Evolutionary conservation across 2,888 invertebrate species (phyloP).

Genomic region (Eristalis pertinax): DNA sequence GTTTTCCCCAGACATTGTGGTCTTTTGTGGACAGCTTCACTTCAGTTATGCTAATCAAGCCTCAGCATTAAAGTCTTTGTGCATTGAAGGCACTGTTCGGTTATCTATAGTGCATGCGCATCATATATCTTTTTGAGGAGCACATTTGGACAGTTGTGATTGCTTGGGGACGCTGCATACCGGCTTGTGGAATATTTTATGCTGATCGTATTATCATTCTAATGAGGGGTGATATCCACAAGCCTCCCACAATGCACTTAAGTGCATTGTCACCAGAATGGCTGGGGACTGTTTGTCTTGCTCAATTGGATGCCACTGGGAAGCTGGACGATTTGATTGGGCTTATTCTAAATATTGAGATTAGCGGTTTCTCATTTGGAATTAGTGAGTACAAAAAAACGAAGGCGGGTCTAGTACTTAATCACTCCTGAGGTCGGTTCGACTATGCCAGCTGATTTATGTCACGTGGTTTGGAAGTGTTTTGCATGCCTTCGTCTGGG

Average conservation of each 20-base stretch:
- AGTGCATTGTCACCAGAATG: conserved; percentile 46
- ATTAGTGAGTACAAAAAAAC: conserved; percentile 36
- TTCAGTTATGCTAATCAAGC: conserved; percentile 60
- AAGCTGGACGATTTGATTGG: conserved; percentile 51
- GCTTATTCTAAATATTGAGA: conserved; percentile 69
- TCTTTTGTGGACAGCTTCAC: conserved; percentile 54
- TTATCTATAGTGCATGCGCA: conserved; percentile 61
- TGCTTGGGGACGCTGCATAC: conserved; percentile 24
- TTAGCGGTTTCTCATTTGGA: conserved; percentile 47
- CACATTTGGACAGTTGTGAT: conserved; percentile 47
- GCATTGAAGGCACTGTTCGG: conserved; percentile 39
- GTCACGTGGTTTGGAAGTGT: neutral
- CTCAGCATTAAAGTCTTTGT: conserved; percentile 34
- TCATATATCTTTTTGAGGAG: conserved; percentile 58
- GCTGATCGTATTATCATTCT: conserved; percentile 65
- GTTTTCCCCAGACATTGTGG: conserved; percentile 21
- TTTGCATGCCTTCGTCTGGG: neutral
- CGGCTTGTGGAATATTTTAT: conserved; percentile 63
- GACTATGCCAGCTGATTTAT: conserved; percentile 28
- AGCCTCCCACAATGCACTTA: conserved; percentile 64
- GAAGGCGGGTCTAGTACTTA: conserved; percentile 45
- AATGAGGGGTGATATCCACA: conserved; percentile 64
- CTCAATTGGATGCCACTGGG: conserved; percentile 49
- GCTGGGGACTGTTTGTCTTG: conserved; percentile 2
- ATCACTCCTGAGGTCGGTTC: conserved; percentile 34